Evolutionary conservation across 2,888 invertebrate genomes (phyloP).

Genomic region (Mellilla xanthometata): DNA sequence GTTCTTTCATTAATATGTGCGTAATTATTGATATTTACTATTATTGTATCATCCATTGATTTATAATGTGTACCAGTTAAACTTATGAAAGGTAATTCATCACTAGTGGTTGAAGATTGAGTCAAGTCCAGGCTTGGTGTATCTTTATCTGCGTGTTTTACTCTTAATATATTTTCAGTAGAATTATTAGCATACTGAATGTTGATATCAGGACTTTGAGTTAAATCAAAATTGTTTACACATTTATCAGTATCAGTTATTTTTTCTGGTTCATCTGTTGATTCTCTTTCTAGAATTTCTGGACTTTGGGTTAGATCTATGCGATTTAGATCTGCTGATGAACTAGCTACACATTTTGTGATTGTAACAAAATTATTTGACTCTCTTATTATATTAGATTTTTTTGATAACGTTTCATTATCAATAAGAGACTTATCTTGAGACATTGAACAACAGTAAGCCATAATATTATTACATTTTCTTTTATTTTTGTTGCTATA

Average conservation of each 20-base stretch:
- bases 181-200: too few species aligned
- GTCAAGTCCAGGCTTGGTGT: conserved; percentile 50
- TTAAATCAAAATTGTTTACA: conserved; percentile 42
- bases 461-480: conserved; percentile 58
- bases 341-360: conserved; percentile 56
- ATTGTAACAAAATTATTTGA: conserved; percentile 66
- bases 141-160: conserved; percentile 13
- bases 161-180: too few species aligned
- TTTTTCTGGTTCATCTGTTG: too few species aligned
- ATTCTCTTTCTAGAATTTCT: too few species aligned
- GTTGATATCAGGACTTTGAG: conserved; percentile 36
- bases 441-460: too few species aligned
- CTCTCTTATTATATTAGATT: conserved; percentile 42
- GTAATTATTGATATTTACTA: conserved; percentile 40
- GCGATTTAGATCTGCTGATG: too few species aligned
- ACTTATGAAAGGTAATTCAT: conserved; percentile 52
- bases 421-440: too few species aligned
- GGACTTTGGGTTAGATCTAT: too few species aligned
- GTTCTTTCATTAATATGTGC: conserved; percentile 12
- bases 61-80: conserved; percentile 32
- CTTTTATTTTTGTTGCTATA: conserved; percentile 32
- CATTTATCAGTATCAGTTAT: too few species aligned
- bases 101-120: conserved; percentile 54
- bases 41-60: conserved; percentile 48
- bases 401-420: conserved; percentile 28